Conservation (phyloP, 1,140 invertebrate species). For the roundworm (Caenorhabditis elegans) region DNA sequence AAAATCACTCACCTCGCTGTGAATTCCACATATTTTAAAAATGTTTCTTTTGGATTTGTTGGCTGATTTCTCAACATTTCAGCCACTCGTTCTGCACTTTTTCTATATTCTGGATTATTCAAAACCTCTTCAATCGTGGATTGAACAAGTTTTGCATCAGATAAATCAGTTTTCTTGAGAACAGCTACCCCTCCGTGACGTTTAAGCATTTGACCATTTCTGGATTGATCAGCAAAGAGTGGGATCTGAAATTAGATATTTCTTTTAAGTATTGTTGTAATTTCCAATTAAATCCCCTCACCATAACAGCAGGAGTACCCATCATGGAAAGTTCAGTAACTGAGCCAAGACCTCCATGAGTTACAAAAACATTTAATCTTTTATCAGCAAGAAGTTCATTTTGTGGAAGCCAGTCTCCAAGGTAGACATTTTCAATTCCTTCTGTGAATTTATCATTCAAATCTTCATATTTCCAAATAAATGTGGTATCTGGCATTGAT, state of each 20-base stretch:
- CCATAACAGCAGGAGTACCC: slow-evolving; percentile 20
- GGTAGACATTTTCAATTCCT: slow-evolving; percentile 45
- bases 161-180: slow-evolving; percentile 29
- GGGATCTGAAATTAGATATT: slow-evolving; percentile 69
- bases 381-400: slow-evolving; percentile 45
- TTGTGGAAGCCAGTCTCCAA: slow-evolving; percentile 53
- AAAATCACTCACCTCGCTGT: neutral
- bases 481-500: slow-evolving; percentile 48
- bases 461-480: slow-evolving; percentile 58
- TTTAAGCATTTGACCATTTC: slow-evolving; percentile 35
- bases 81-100: neutral
- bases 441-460: slow-evolving; percentile 43
- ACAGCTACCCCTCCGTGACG: slow-evolving; percentile 4
- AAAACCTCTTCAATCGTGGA: neutral
- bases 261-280: neutral
- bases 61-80: slow-evolving; percentile 30
- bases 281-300: slow-evolving; percentile 78
- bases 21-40: slow-evolving; percentile 35
- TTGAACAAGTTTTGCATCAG: slow-evolving; percentile 17
- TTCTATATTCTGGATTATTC: neutral
- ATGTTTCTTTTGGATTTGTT: slow-evolving; percentile 5
- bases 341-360: slow-evolving; percentile 79
- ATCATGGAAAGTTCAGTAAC: slow-evolving; percentile 72
- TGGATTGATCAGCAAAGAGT: slow-evolving; percentile 44
- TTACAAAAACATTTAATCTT: slow-evolving; percentile 71